Evolutionary conservation across 2,113 vertebrate genomes (phyloP), one percentile per base, ranked within the genome.

Genomic region (Lophotis ruficrista): DNA sequence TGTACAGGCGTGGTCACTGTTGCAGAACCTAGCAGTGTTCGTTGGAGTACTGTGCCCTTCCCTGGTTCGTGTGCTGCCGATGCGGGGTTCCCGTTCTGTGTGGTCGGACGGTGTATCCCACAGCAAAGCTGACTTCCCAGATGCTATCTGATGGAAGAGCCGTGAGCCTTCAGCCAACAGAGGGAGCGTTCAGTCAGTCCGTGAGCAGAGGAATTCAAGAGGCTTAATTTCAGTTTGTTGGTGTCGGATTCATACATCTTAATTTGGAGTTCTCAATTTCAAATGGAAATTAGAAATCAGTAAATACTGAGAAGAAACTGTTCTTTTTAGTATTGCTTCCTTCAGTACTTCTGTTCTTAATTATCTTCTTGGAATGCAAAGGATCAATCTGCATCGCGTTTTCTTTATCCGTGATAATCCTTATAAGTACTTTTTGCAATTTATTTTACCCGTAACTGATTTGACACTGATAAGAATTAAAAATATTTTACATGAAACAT

Each of bases 101-200:
- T 25, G 47, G 27, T 57, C 30, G 3, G 66, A 19, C 60, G 43
- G 37, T 1, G 11, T 31, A 11, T 69, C n/a, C 38, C n/a, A 3
- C 28, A 30, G 75, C 33, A 22, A 12, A 78, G 50, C 58, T 14
- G 6, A 12, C 11, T 61, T n/a, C 56, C 66, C 48, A 7, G 45
- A 25, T 57, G 3, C n/a, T 6, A 1, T 35, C 14, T 9, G 66
- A 4, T 33, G 62, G 41, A 37, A 47, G 61, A 93, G 65, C 12
- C 21, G 21, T 3, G 64, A 81, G 69, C 51, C 62, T 14, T 12
- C 86, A 84, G 94, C 94, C 94, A 92, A 93, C 83, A 93, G 94
- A 94, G 95, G 95, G 93, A 92, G 96, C 0, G 3, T 83, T 92
- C 2, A 37, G 60, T 33, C 91, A 64, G 53, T 10, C 64, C 15